Evolutionary conservation across 1,140 invertebrate species (phyloP).

Genomic region (Phortica variegata): DNA sequence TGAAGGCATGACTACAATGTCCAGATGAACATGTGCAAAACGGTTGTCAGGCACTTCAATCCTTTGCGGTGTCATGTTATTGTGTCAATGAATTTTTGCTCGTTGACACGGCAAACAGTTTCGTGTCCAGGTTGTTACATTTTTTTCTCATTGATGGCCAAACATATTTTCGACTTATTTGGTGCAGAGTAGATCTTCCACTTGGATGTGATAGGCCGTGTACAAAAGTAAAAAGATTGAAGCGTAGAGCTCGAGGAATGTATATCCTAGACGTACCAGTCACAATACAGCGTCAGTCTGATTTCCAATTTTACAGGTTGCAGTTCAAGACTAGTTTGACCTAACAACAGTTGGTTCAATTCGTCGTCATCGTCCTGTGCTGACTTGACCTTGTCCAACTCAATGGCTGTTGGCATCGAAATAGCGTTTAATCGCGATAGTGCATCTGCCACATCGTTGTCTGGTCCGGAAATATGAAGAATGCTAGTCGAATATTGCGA

Average conservation of each 20-base stretch:
- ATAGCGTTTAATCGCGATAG: slow-evolving; percentile 27
- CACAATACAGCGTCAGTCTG: no score
- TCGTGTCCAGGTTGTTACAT: no score
- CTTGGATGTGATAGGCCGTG: not conserved
- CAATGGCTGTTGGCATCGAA: no score
- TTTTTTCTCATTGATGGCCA: slow-evolving; percentile 18
- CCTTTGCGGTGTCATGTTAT: not conserved
- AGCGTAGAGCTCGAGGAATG: no score
- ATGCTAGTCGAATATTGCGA: slow-evolving; percentile 34
- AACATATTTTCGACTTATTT: slow-evolving; percentile 16
- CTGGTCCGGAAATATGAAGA: slow-evolving; percentile 23
- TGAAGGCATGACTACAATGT: slow-evolving; percentile 32
- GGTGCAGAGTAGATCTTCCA: not conserved
- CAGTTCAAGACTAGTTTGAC: no score
- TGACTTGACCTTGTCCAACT: no score
- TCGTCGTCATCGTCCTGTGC: no score
- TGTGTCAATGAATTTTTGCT: slow-evolving; percentile 28
- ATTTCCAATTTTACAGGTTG: no score
- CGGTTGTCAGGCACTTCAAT: not conserved
- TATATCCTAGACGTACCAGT: no score
- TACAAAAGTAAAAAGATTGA: no score
- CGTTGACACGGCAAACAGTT: slow-evolving; percentile 37
- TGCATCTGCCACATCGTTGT: slow-evolving; percentile 40
- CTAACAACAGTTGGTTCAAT: no score
- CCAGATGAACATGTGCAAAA: slow-evolving; percentile 36